These are phyloP conservation scores for Andrena hattorfiana DNA, from an alignment of 2,888 invertebrate species.

Conservation along the genomic window DNA sequence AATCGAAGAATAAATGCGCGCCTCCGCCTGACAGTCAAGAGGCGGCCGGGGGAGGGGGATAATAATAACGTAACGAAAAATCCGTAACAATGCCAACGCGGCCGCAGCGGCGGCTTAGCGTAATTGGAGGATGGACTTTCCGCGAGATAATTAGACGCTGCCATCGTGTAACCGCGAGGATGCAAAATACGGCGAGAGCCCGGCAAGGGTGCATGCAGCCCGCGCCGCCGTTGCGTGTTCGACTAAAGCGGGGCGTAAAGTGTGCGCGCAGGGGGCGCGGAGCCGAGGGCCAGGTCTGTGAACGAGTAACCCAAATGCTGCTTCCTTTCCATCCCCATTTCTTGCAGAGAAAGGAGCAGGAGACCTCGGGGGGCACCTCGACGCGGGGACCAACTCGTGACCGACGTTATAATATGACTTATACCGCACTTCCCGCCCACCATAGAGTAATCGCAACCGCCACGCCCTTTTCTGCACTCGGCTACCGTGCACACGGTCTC, in stretches of 20 bases:
- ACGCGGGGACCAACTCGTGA: neutral
- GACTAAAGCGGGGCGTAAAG: neutral
- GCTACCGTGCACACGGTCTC: slow-evolving; percentile 57
- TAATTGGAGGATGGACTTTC: slow-evolving; percentile 78
- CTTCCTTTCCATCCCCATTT: slow-evolving; percentile 49
- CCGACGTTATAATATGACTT: slow-evolving; percentile 65
- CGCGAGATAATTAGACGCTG: slow-evolving; percentile 79
- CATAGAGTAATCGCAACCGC: slow-evolving; percentile 67
- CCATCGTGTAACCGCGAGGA: slow-evolving; percentile 64
- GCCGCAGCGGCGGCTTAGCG: slow-evolving; percentile 71
- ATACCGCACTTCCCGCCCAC: slow-evolving; percentile 70
- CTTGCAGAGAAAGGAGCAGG: neutral
- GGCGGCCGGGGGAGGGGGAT: slow-evolving; percentile 30
- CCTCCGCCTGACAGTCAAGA: slow-evolving; percentile 45
- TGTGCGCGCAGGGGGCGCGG: neutral
- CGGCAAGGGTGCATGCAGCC: slow-evolving; percentile 33
- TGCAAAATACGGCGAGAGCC: slow-evolving; percentile 50
- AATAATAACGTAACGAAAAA: slow-evolving; percentile 65
- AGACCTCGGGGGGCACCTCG: slow-evolving; percentile 2
- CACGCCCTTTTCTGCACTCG: slow-evolving; percentile 67
- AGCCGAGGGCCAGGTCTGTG: neutral
- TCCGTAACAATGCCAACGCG: slow-evolving; percentile 63
- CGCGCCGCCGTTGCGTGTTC: slow-evolving; percentile 25
- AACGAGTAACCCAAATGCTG: slow-evolving; percentile 34
- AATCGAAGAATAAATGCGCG: slow-evolving; percentile 51